Evolutionary conservation across 2,797 vertebrate species (phyloP), one percentile per base, ranked within the genome.

Genomic region (Poecile montanus): DNA sequence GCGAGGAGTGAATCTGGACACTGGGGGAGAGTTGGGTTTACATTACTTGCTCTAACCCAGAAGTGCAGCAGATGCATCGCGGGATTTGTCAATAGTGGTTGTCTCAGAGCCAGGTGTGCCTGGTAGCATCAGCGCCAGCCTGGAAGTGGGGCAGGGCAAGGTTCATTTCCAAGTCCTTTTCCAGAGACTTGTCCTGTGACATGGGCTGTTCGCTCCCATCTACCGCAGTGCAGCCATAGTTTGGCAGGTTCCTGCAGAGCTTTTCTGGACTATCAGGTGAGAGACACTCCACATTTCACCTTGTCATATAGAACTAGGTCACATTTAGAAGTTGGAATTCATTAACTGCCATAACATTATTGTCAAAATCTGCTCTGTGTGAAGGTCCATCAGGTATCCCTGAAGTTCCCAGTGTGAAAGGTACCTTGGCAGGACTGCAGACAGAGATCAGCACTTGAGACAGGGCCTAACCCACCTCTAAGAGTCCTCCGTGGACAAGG

Each of bases 141-240:
- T 77, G 86, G 36, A 42, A 68, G 25, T 61, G 1, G 0, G 44
- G 17, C 56, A 86, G 82, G 71, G 65, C 0, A 3, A 44, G n/a
- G 27, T 27, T 83, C 66, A 6, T 89, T 89, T 92, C 81, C 68
- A 81, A 6, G 51, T 56, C 48, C 54, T 67, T 47, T 54, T 25
- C 91, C 11, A 12, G 25, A 30, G 32, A 73, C 56, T 76, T 54
- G n/a, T 19, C 83, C 44, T 63, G 23, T 66, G 68, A 9, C 3
- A 0, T 63, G 63, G 51, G 13, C 47, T 47, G 4, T 60, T 66
- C 0, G 0, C 20, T 77, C 38, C 17, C 8, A 2, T 66, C 32
- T 77, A 11, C 26, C 34, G 5, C 7, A 2, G 18, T 30, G 48
- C 62, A 67, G 67, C 44, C 4, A 1, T 25, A 57, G 38, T 84